Evolutionary conservation across 2,797 vertebrate genomes (phyloP), one percentile per base, ranked within the genome.

Genomic region (Hyperoplus lanceolatus): DNA sequence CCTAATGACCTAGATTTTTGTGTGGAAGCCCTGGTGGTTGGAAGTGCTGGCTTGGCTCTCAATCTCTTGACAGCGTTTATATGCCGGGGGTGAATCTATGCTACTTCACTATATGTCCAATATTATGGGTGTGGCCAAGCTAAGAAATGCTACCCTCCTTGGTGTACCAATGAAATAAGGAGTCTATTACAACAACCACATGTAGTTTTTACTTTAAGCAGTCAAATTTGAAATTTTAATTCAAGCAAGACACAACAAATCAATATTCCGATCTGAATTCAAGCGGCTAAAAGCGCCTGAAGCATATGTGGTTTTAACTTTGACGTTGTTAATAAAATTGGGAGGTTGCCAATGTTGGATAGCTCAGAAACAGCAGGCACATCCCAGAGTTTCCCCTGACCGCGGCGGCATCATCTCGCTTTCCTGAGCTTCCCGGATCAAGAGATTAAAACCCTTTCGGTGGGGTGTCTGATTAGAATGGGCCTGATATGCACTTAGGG

Each of bases 1-100:
- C 94, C 92, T 93, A 94, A 94, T 95, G 94, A 95, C 93, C 94
- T 87, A 94, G 87, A 94, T 94, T 90, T 79, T 85, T 64, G 85
- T 51, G 84, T 79, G 84, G 86, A 81, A 84, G 82, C 73, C 66
- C 65, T 46, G 64, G 11, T 63, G 56, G 29, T 29, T 70, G 67
- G 70, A 75, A 82, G 76, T 41, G n/a, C 64, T 77, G 87, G 82
- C 88, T 29, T 83, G 61, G 38, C 79, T 84, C 80, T 87, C 90
- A 77, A 88, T 87, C 85, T 84, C 86, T 76, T 86, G 80, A 80
- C 77, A 3, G 77, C 63, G 71, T 85, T 73, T 60, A 72, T 59
- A 53, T 70, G 63, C 55, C 50, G 36, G 12, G 70, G 65, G 57
- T 80, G 81, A 78, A 79, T 83, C 80, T 72, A 73, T 83, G 83